Percentiles rank a stretch among this genome's conserved stretches.
These are phyloP conservation scores for Loxodonta africana DNA, from an alignment of 2,113 vertebrate genomes.

Conservation along the genomic window DNA sequence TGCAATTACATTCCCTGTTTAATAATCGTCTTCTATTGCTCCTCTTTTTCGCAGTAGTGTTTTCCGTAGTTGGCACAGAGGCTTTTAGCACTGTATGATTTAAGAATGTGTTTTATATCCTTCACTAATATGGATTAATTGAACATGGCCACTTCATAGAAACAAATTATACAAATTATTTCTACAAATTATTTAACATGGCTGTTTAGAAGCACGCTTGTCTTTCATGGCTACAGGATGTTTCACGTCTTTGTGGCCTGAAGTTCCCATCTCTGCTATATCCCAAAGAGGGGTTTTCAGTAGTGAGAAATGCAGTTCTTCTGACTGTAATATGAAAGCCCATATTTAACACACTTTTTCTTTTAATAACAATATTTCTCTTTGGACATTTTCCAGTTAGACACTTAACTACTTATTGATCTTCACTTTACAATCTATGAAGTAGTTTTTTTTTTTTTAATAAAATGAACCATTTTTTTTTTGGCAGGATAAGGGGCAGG, in stretches of 20 bases:
- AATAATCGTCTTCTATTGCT: neutral
- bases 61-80: neutral
- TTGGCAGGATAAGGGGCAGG: neutral
- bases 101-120: neutral
- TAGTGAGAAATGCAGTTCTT: neutral
- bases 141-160: neutral
- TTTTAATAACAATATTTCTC: constrained; percentile 28
- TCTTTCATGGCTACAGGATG: neutral
- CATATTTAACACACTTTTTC: neutral
- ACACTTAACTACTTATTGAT: neutral
- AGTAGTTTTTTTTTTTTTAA: neutral
- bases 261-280: neutral
- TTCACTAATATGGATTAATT: neutral
- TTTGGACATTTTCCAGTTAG: constrained; percentile 25
- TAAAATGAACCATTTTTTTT: neutral
- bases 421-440: neutral
- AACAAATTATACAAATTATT: neutral
- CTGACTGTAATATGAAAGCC: neutral
- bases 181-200: neutral
- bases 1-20: neutral
- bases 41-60: neutral
- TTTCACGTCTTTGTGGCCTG: neutral
- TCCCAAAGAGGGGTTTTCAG: neutral
- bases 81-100: neutral
- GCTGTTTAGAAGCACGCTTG: neutral